A percentile compares a stretch with the other conserved stretches of the same genome.
phyloP scores from a whole-genome alignment of 1,140 invertebrate species.

The Hylaeus volcanicus region DNA sequence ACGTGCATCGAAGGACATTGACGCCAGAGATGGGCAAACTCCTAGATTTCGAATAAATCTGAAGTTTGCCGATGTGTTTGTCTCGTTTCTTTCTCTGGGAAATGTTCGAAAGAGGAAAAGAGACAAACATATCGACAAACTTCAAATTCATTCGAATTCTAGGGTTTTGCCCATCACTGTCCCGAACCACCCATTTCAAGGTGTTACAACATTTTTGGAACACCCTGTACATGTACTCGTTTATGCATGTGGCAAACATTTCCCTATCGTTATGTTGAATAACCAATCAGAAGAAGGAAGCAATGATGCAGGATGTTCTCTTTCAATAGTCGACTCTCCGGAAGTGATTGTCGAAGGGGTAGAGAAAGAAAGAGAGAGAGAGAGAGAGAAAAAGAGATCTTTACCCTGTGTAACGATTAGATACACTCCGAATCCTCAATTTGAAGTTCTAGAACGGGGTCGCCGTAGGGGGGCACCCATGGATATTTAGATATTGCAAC shows the following conservation, averaged over 20 bases:
- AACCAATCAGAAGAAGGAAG: slow-evolving; percentile 38
- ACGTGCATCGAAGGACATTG: no score
- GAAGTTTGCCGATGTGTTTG: no score
- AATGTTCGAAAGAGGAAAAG: no score
- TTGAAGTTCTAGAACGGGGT: slow-evolving; percentile 59
- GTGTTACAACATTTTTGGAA: no score
- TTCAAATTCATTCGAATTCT: no score
- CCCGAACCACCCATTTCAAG: no score
- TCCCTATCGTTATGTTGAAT: slow-evolving; percentile 18
- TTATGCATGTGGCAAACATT: slow-evolving; percentile 19
- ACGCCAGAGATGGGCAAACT: no score
- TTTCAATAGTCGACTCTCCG: slow-evolving; percentile 41
- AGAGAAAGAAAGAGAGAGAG: slow-evolving; percentile 19
- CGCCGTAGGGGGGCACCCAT: slow-evolving; percentile 48
- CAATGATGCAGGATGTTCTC: slow-evolving; percentile 46
- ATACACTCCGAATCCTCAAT: slow-evolving; percentile 59
- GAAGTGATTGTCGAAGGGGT: slow-evolving; percentile 44
- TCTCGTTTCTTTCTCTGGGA: no score
- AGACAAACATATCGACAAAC: no score
- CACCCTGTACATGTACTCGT: no score
- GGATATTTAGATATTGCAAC: slow-evolving; percentile 10
- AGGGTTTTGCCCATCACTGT: no score
- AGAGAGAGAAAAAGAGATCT: slow-evolving; percentile 22
- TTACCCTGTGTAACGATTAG: slow-evolving; percentile 59
- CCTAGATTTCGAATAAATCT: no score